phyloP scores from a whole-genome alignment of 2,797 vertebrate species.

The Pseudotriccus pelzelni region DNA sequence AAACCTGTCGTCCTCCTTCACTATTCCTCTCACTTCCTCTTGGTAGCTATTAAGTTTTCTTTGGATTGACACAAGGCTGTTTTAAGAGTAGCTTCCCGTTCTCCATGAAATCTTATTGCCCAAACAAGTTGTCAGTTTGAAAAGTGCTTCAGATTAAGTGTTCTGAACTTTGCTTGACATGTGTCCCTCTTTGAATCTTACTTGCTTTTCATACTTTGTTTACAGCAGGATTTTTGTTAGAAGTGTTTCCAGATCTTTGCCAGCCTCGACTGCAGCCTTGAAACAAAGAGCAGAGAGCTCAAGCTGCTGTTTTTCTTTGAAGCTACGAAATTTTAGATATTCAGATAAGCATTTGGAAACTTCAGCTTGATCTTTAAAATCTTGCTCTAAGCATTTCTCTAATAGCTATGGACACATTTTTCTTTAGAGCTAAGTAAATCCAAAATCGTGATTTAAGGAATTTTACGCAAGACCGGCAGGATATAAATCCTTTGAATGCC shows the following conservation, averaged over 20 bases:
- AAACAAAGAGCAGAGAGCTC: background rate
- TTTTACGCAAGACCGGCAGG: rapidly evolving
- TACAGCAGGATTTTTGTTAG: background rate
- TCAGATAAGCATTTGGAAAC: background rate
- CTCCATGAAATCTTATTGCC: background rate
- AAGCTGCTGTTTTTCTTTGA: background rate
- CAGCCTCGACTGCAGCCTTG: background rate
- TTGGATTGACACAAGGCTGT: background rate
- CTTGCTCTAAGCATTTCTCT: background rate
- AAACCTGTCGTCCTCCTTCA: background rate
- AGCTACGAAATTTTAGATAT: background rate
- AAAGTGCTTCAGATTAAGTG: conserved; percentile 10
- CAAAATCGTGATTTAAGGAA: background rate
- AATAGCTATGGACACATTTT: background rate
- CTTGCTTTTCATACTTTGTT: background rate
- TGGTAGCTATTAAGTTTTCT: background rate
- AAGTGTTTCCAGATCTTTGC: background rate
- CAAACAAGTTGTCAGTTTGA: background rate
- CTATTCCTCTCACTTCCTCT: background rate
- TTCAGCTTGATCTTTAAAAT: background rate
- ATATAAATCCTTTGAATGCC: background rate
- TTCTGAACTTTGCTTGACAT: background rate
- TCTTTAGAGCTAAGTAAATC: background rate
- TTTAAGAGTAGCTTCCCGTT: background rate
- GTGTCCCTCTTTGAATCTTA: background rate